A percentile compares a stretch with the other conserved stretches of the same genome.
These are phyloP conservation scores for Potamarius usumacintae DNA, from an alignment of 2,113 vertebrate species.

Conservation along the genomic window DNA sequence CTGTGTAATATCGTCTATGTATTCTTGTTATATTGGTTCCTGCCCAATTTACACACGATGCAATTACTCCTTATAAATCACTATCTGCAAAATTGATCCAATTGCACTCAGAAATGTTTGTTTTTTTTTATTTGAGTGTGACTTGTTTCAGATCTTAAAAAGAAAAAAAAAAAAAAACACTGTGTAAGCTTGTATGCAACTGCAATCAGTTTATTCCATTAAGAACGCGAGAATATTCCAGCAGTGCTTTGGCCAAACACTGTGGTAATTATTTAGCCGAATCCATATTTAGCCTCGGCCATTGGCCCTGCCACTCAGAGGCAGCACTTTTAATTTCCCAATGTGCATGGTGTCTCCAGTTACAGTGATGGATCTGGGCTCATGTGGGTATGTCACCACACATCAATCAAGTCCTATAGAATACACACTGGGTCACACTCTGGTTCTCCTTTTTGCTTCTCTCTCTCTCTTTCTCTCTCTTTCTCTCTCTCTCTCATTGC, in stretches of 20 bases:
- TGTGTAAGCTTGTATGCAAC: not conserved
- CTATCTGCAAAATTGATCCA: not conserved
- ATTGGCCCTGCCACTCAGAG: conserved; percentile 44
- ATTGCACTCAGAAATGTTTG: not conserved
- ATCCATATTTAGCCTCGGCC: conserved; percentile 55
- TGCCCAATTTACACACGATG: not conserved
- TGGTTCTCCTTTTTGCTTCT: not conserved
- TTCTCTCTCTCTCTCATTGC: not conserved
- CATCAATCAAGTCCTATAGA: conserved; percentile 60
- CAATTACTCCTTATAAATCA: not conserved
- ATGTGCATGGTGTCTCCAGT: conserved; percentile 49
- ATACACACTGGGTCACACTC: conserved; percentile 43
- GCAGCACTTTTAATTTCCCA: conserved; percentile 56
- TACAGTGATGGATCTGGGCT: conserved; percentile 62
- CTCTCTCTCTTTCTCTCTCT: not conserved
- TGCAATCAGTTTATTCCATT: conserved; percentile 26
- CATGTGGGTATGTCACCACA: conserved; percentile 58
- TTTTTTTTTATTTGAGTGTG: not conserved
- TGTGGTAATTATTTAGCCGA: conserved; percentile 51
- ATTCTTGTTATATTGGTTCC: not conserved
- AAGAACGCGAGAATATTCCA: conserved; percentile 39
- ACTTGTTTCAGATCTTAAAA: not conserved
- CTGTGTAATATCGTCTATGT: not conserved
- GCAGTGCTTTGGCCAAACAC: conserved; percentile 42
- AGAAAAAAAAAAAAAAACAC: not conserved